Evolutionary conservation across 2,888 invertebrate species (phyloP).

Genomic region (Perizoma affinitatum): DNA sequence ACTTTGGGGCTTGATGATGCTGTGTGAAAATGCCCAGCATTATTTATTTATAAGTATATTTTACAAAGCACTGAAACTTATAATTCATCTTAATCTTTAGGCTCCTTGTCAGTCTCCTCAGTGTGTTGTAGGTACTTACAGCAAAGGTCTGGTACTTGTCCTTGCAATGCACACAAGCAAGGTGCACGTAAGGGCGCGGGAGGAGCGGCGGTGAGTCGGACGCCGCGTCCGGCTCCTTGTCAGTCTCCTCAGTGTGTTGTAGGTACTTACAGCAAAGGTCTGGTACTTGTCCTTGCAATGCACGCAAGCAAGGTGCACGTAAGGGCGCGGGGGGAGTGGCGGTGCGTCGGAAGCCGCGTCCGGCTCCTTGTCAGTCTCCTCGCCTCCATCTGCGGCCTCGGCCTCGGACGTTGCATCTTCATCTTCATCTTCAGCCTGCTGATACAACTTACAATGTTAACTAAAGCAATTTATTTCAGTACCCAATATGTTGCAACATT

Average conservation of each 20-base stretch:
- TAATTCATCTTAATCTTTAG: too few species aligned
- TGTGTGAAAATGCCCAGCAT: too few species aligned
- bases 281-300: slow-evolving; percentile 90
- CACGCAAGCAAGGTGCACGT: slow-evolving; percentile 89
- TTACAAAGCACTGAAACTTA: too few species aligned
- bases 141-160: slow-evolving; percentile 90
- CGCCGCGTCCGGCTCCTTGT: too few species aligned
- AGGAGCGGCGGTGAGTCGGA: slow-evolving; percentile 80
- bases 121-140: slow-evolving; percentile 59
- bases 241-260: neutral
- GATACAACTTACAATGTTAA: neutral
- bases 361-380: slow-evolving; percentile 82
- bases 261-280: slow-evolving; percentile 86
- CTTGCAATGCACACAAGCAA: slow-evolving; percentile 91
- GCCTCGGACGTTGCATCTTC: slow-evolving; percentile 70
- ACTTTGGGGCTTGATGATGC: too few species aligned
- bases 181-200: slow-evolving; percentile 85
- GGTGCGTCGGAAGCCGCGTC: slow-evolving; percentile 77
- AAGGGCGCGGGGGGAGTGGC: slow-evolving; percentile 82
- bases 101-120: too few species aligned
- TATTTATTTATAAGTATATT: too few species aligned
- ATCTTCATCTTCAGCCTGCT: slow-evolving; percentile 29
- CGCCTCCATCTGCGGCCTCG: slow-evolving; percentile 76
- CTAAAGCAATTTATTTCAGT: too few species aligned
- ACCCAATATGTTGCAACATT: too few species aligned